Conservation (phyloP, 2,888 invertebrate genomes). For the Caenorhabditis doughertyi region DNA sequence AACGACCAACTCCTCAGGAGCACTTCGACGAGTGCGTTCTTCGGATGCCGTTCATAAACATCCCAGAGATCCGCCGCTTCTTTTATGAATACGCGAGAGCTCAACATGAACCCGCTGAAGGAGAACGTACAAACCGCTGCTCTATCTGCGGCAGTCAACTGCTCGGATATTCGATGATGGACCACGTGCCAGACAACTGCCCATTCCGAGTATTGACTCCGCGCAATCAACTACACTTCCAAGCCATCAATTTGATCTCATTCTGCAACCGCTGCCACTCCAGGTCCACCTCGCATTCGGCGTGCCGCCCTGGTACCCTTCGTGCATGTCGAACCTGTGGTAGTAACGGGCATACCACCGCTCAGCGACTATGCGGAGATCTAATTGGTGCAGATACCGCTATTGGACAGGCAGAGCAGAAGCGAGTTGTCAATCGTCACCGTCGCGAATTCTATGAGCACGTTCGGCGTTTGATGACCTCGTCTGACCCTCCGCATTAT, state of each 20-base stretch:
- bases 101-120: background rate
- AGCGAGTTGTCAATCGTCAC: too few species aligned
- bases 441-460: too few species aligned
- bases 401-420: too few species aligned
- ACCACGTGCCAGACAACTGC: background rate
- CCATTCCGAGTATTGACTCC: background rate
- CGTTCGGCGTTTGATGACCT: too few species aligned
- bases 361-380: too few species aligned
- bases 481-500: too few species aligned
- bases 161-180: background rate
- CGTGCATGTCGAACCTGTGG: too few species aligned
- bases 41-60: background rate
- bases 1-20: background rate
- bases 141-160: background rate
- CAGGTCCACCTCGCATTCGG: background rate
- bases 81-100: background rate
- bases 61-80: background rate
- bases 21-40: background rate
- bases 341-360: too few species aligned
- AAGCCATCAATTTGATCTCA: background rate
- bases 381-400: too few species aligned
- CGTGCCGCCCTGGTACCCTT: too few species aligned
- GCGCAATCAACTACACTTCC: background rate
- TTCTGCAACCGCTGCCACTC: background rate
- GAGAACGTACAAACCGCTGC: background rate